Conservation (phyloP, 2,888 invertebrate species). For the Cosmia trapezina region DNA sequence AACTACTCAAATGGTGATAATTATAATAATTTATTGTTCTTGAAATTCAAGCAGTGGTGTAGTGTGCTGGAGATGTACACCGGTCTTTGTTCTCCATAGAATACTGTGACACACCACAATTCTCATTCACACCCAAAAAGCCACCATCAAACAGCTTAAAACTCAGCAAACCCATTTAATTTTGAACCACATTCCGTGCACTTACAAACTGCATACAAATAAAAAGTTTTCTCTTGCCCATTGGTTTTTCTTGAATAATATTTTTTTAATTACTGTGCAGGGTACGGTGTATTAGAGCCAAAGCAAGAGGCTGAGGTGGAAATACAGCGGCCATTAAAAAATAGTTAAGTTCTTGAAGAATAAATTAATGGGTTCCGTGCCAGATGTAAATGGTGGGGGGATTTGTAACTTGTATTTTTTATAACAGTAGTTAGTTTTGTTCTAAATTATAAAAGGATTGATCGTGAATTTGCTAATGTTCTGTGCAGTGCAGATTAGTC, state of each 20-base stretch:
- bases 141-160: neutral
- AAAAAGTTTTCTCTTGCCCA: slow-evolving; percentile 42
- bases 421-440: slow-evolving; percentile 5
- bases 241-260: slow-evolving; percentile 60
- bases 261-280: slow-evolving; percentile 75
- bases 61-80: too few relatives aligned
- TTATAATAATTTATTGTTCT: neutral
- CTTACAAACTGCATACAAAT: slow-evolving; percentile 43
- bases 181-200: slow-evolving; percentile 13
- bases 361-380: slow-evolving; percentile 66
- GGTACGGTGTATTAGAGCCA: slow-evolving; percentile 70
- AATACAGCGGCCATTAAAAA: slow-evolving; percentile 70
- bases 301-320: slow-evolving; percentile 69
- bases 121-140: neutral
- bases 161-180: slow-evolving; percentile 5
- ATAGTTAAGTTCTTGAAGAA: slow-evolving; percentile 61
- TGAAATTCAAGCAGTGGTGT: neutral
- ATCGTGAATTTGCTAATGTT: neutral
- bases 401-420: slow-evolving; percentile 19
- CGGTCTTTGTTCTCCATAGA: neutral
- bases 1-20: slow-evolving; percentile 33
- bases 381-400: slow-evolving; percentile 33
- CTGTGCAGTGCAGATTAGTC: neutral
- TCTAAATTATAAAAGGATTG: neutral
- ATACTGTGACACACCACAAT: neutral